Evolutionary conservation across 2,113 vertebrate species (phyloP).

Genomic region (Chascanopsetta lugubris): DNA sequence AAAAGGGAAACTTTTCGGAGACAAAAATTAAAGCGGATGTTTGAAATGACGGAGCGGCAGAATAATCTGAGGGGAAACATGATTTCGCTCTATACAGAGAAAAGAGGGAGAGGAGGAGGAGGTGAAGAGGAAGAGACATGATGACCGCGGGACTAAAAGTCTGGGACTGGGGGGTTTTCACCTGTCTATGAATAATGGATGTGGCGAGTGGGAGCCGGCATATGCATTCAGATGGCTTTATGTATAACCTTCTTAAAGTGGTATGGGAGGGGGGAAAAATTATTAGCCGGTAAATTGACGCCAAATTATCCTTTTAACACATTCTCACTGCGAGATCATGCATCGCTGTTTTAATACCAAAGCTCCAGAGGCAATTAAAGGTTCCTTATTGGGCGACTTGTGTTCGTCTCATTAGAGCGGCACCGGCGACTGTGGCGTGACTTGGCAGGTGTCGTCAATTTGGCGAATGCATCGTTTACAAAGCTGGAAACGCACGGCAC

Average conservation of each 20-base stretch:
- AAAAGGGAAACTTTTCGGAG: slow-evolving; percentile 22
- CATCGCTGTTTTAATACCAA: slow-evolving; percentile 28
- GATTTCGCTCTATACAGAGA: slow-evolving; percentile 1
- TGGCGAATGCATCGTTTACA: background rate
- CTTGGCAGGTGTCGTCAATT: background rate
- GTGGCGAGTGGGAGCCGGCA: slow-evolving; percentile 53
- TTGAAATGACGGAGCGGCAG: slow-evolving; percentile 16
- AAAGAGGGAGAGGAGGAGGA: background rate
- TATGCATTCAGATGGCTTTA: slow-evolving; percentile 73
- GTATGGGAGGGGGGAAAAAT: slow-evolving; percentile 38
- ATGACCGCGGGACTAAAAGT: slow-evolving; percentile 43
- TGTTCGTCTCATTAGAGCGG: slow-evolving; percentile 22
- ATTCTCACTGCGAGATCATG: slow-evolving; percentile 16
- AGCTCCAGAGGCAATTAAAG: background rate
- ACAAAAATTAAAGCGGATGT: slow-evolving; percentile 31
- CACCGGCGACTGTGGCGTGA: background rate
- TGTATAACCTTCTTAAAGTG: slow-evolving; percentile 66
- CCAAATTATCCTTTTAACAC: slow-evolving; percentile 70
- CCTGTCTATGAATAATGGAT: slow-evolving; percentile 73
- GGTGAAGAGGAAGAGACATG: slow-evolving; percentile 22
- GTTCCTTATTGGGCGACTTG: slow-evolving; percentile 15
- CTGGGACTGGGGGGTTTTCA: slow-evolving; percentile 50
- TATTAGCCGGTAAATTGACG: slow-evolving; percentile 51
- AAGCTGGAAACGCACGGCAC: background rate
- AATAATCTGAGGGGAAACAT: slow-evolving; percentile 21